Conservation (phyloP, 1,140 invertebrate genomes). For the Pachyrhynchus sulphureomaculatus region DNA sequence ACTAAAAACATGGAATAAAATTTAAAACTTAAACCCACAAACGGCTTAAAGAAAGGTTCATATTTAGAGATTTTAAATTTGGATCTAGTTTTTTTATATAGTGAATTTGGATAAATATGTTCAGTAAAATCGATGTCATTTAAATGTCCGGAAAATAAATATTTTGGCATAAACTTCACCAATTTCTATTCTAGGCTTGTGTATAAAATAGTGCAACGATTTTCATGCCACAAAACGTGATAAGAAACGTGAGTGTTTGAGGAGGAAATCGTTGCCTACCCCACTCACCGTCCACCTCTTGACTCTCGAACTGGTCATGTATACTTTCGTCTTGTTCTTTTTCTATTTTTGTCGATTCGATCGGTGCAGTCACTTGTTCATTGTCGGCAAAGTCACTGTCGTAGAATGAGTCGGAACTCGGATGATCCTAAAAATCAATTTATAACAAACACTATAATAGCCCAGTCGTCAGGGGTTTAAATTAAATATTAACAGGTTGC, state of each 20-base stretch:
- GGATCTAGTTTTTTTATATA: too few relatives aligned
- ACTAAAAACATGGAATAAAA: too few relatives aligned
- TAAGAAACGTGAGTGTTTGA: conserved; percentile 12
- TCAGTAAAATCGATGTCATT: not conserved
- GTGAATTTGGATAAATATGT: too few relatives aligned
- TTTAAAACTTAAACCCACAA: too few relatives aligned
- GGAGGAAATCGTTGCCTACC: conserved; percentile 45
- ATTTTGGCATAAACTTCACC: not conserved
- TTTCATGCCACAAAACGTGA: conserved; percentile 22
- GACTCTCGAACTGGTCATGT: conserved; percentile 41
- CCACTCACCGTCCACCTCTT: conserved; percentile 70
- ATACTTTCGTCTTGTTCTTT: conserved; percentile 60
- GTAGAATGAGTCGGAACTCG: conserved; percentile 82
- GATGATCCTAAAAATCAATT: conserved; percentile 64
- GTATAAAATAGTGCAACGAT: conserved; percentile 26
- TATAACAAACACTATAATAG: not conserved
- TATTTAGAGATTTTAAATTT: too few relatives aligned
- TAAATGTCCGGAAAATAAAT: not conserved
- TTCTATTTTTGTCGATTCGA: conserved; percentile 50
- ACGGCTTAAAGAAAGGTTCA: too few relatives aligned
- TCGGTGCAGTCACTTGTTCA: conserved; percentile 53
- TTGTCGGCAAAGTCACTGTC: conserved; percentile 82
- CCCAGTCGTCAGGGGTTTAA: too few relatives aligned
- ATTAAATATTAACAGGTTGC: too few relatives aligned
- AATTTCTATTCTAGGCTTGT: not conserved